These are phyloP conservation scores for Drosophila ananassae DNA, from an alignment of 1,140 invertebrate genomes.

Conservation along the genomic window DNA sequence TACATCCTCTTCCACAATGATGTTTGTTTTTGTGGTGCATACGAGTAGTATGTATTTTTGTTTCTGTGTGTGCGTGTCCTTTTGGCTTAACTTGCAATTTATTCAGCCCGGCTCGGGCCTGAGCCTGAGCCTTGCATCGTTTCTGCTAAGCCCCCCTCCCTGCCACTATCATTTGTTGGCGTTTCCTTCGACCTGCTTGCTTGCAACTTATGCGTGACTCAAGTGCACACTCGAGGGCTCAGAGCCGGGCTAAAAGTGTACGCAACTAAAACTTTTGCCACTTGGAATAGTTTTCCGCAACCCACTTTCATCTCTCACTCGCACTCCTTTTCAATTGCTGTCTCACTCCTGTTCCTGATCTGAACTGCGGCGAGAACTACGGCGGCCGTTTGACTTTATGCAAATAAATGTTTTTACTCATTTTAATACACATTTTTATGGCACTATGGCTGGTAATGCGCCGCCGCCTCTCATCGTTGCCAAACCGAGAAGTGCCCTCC, in stretches of 20 bases:
- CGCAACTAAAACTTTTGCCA: slow-evolving; percentile 79
- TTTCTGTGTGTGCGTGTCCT: slow-evolving; percentile 59
- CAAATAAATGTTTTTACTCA: slow-evolving; percentile 82
- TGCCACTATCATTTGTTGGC: slow-evolving; percentile 69
- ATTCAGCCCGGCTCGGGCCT: slow-evolving; percentile 23
- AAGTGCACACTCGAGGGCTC: slow-evolving; percentile 75
- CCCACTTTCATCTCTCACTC: slow-evolving; percentile 28
- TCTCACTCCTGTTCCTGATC: slow-evolving; percentile 29
- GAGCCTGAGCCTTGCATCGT: slow-evolving; percentile 10
- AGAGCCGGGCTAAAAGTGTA: slow-evolving; percentile 69
- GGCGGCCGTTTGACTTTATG: slow-evolving; percentile 66
- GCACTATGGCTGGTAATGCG: slow-evolving; percentile 74
- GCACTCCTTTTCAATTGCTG: slow-evolving; percentile 48
- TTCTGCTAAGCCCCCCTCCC: slow-evolving; percentile 10
- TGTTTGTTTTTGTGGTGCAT: slow-evolving; percentile 4
- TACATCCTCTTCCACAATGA: slow-evolving; percentile 28
- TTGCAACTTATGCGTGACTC: slow-evolving; percentile 81
- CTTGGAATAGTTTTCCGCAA: slow-evolving; percentile 73
- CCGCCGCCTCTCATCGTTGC: slow-evolving; percentile 47
- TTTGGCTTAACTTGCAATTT: slow-evolving; percentile 80
- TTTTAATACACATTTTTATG: slow-evolving; percentile 83
- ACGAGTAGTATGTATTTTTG: slow-evolving; percentile 15
- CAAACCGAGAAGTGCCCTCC: slow-evolving; percentile 5
- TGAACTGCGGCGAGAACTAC: not conserved
- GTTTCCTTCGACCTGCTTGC: slow-evolving; percentile 70